Evolutionary conservation across 2,113 vertebrate genomes (phyloP), one percentile per base, ranked within the genome.

Genomic region (Notarius lentiginosus): DNA sequence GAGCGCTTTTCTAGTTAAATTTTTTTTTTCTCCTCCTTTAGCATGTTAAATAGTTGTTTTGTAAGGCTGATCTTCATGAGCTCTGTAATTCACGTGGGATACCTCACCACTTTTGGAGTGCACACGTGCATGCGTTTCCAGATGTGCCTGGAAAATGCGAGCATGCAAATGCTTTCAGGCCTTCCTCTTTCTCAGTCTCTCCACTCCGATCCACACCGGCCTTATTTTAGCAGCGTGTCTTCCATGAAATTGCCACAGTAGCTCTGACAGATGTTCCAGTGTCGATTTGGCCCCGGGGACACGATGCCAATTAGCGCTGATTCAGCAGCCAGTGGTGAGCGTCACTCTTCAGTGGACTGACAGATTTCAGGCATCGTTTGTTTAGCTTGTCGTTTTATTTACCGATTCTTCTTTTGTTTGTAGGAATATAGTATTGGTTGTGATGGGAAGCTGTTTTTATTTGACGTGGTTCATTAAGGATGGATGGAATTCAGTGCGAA

Each of bases 61-160:
- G 41, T 41, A 41, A 41, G 41, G 41, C 41, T 41, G 41, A 41
- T 41, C 41, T 41, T 41, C 41, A 41, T 41, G 41, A 85, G 70
- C 24, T 65, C 75, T 84, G 20, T 88, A 24, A 87, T 89, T 86
- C 76, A 80, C 70, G 61, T 89, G n/a, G 87, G 87, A 91, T 88
- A 86, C 90, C 90, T 90, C 76, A 81, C 68, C 56, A 53, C 89
- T 86, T 83, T 88, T 84, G 75, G 27, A 58, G 41, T 22, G 77
- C 60, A 56, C 53, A 75, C 55, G 27, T 58, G 65, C 73, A 34
- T 75, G 1, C 61, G 22, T 22, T 47, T 63, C 18, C 77, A 55
- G 84, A 68, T 86, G 49, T 66, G 47, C 49, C 63, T 65, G 70
- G 18, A 76, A 72, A 79, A 79, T 53, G 20, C 60, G 55, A 18